These are phyloP conservation scores for Erpornis zantholeuca DNA, from an alignment of 2,113 vertebrate genomes.

Conservation along the genomic window DNA sequence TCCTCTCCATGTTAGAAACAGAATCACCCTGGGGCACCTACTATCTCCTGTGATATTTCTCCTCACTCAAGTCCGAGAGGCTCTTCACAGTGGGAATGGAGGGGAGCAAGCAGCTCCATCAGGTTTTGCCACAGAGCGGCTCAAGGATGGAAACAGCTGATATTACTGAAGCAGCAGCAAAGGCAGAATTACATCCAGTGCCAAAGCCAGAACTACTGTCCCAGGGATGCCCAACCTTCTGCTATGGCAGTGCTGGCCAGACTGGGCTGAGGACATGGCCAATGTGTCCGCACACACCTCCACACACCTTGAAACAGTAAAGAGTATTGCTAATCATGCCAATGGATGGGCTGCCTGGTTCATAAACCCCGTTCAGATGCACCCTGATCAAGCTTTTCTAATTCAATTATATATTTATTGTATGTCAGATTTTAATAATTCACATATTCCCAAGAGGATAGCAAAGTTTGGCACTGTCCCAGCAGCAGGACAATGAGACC, in stretches of 20 bases:
- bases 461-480: neutral
- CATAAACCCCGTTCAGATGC: neutral
- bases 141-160: neutral
- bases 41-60: neutral
- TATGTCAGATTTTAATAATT: neutral
- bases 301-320: neutral
- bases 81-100: neutral
- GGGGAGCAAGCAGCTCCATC: neutral
- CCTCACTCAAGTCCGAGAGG: neutral
- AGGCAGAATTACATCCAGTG: neutral
- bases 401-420: neutral
- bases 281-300: accelerated
- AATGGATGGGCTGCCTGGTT: neutral
- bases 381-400: neutral
- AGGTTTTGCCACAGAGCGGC: accelerated
- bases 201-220: neutral
- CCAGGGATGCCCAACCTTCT: neutral
- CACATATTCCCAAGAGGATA: neutral
- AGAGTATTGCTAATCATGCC: neutral
- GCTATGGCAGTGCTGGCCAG: neutral
- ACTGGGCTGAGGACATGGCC: accelerated
- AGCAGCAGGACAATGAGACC: neutral
- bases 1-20: neutral
- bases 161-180: neutral
- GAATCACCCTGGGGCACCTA: neutral